phyloP scores from a whole-genome alignment of 2,797 vertebrate genomes.

The Phrynocephalus guinanensis region DNA sequence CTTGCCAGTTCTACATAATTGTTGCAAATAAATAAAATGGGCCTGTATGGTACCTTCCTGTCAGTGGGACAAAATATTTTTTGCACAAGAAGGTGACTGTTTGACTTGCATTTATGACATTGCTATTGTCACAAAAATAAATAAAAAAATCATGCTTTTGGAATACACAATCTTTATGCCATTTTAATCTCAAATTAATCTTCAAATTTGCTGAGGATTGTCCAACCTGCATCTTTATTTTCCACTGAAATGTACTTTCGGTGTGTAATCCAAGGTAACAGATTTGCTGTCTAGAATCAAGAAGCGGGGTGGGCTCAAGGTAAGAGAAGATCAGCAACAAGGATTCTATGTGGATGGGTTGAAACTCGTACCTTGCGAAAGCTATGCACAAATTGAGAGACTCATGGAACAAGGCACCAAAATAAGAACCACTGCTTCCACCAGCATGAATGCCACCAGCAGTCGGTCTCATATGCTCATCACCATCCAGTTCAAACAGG shows the following conservation, averaged over 20 bases:
- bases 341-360: conserved; percentile 91
- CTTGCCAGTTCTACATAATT: neutral
- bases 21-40: neutral
- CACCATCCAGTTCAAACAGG: conserved; percentile 88
- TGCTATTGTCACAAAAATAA: neutral
- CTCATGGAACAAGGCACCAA: conserved; percentile 88
- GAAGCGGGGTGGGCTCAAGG: conserved; percentile 80
- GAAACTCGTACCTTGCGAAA: conserved; percentile 85
- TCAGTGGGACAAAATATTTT: neutral
- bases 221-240: neutral
- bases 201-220: neutral
- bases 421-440: conserved; percentile 86
- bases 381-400: conserved; percentile 81
- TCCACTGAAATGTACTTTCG: neutral
- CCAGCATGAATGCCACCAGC: conserved; percentile 89
- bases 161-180: neutral
- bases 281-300: conserved; percentile 83
- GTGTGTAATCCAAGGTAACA: conserved; percentile 77
- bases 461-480: conserved; percentile 91
- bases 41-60: too few species aligned
- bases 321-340: conserved; percentile 87
- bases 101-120: neutral
- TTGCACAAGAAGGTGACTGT: neutral
- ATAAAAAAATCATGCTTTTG: neutral
- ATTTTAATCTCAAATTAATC: neutral